A percentile compares a stretch with the other conserved stretches of the same genome.
Conservation (phyloP, 2,888 invertebrate genomes). For the Dendrolimus pini region DNA sequence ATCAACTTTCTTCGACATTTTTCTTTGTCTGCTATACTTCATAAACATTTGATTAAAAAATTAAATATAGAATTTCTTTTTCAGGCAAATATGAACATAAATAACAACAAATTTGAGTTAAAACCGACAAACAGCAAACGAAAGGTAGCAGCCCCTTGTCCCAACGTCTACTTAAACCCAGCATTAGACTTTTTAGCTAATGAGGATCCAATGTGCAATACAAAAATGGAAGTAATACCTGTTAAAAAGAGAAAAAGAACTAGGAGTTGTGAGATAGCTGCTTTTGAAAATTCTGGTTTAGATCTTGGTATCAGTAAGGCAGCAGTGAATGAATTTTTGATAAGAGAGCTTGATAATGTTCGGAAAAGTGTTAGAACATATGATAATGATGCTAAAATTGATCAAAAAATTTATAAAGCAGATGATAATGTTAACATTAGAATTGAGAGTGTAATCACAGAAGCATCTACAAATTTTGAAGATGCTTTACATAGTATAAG, state of each 20-base stretch:
- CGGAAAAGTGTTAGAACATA: constrained; percentile 36
- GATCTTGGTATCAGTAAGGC: constrained; percentile 55
- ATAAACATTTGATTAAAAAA: background rate
- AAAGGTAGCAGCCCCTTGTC: constrained; percentile 48
- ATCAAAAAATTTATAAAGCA: constrained; percentile 1
- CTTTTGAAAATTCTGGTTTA: constrained; percentile 62
- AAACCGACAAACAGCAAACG: constrained; percentile 52
- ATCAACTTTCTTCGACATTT: background rate
- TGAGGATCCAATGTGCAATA: constrained; percentile 69
- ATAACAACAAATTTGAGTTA: constrained; percentile 69
- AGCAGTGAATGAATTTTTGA: constrained; percentile 53
- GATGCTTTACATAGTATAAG: background rate
- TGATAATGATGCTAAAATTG: constrained; percentile 9
- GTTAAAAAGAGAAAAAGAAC: constrained; percentile 58
- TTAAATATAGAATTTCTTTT: background rate
- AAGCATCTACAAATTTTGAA: background rate
- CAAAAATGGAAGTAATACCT: constrained; percentile 64
- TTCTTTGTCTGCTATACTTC: background rate
- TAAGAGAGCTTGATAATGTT: constrained; percentile 61
- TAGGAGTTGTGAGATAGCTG: constrained; percentile 48
- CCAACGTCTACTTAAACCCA: constrained; percentile 63
- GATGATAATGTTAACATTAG: background rate
- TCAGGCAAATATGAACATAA: constrained; percentile 15
- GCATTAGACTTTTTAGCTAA: constrained; percentile 62
- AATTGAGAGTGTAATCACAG: background rate